A percentile compares a stretch with the other conserved stretches of the same genome.
phyloP scores from a whole-genome alignment of 2,888 invertebrate species.

The Hyposoter didymator region DNA sequence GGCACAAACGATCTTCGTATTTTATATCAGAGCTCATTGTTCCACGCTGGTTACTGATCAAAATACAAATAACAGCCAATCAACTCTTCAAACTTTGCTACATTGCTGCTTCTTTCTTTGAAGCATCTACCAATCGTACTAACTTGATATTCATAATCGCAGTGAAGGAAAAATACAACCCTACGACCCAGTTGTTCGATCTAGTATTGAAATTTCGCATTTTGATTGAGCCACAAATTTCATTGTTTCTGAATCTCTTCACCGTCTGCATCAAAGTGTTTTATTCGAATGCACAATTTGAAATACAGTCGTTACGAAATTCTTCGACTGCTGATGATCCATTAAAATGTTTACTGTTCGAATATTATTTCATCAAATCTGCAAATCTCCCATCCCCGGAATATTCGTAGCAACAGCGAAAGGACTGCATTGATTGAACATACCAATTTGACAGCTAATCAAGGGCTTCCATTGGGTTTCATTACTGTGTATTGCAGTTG shows the following conservation, averaged over 20 bases:
- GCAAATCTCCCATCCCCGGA: too few relatives aligned
- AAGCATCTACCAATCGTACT: neutral
- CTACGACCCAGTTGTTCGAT: neutral
- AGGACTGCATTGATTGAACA: neutral
- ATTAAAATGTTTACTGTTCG: neutral
- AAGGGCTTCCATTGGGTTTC: neutral
- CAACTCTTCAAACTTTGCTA: neutral
- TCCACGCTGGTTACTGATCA: neutral
- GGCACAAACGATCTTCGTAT: conserved; percentile 26
- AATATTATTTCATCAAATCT: too few relatives aligned
- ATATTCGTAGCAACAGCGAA: neutral
- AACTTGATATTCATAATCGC: neutral
- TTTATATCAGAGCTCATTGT: conserved; percentile 45
- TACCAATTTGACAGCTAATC: neutral
- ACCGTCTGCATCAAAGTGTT: neutral
- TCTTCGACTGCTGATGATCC: neutral
- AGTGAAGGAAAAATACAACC: neutral
- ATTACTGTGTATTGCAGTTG: conserved; percentile 62
- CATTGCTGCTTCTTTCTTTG: neutral
- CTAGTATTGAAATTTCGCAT: neutral
- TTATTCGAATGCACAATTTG: neutral
- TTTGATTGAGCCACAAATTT: neutral
- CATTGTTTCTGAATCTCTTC: neutral
- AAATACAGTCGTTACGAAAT: neutral
- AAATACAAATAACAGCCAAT: conserved; percentile 40